Percentiles rank a stretch among this genome's conserved stretches.
phyloP scores from a whole-genome alignment of 2,888 invertebrate species.

The Clivina fossor region DNA sequence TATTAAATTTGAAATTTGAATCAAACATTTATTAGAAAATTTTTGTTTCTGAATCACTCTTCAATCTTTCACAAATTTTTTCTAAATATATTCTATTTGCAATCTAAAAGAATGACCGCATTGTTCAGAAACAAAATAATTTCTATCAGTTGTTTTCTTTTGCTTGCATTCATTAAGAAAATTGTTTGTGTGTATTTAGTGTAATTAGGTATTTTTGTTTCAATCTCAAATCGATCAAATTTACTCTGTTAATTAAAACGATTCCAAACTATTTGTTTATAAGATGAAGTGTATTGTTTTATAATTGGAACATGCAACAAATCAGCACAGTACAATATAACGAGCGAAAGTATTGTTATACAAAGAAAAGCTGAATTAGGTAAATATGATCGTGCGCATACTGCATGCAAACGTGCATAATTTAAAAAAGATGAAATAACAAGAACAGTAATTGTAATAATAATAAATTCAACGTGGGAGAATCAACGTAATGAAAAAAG shows the following conservation, averaged over 20 bases:
- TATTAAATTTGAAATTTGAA: conserved; percentile 19
- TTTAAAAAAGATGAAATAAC: neutral
- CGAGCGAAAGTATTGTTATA: neutral
- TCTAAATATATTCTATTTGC: neutral
- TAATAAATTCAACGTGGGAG: too few species aligned
- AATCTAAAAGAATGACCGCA: neutral
- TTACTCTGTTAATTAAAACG: neutral
- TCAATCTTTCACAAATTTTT: neutral
- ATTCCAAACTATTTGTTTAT: conserved; percentile 1
- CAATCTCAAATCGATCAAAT: conserved; percentile 4
- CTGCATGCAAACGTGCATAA: neutral
- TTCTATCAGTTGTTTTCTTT: conserved; percentile 8
- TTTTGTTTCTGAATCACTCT: conserved; percentile 8
- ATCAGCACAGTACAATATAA: neutral
- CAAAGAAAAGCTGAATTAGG: neutral
- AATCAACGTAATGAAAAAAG: too few species aligned
- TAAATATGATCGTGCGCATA: neutral
- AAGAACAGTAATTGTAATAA: too few species aligned
- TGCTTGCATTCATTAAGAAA: conserved; percentile 25
- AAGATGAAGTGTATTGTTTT: conserved; percentile 13
- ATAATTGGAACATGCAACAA: conserved; percentile 16
- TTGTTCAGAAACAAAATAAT: conserved; percentile 17
- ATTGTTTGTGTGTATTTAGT: conserved; percentile 4
- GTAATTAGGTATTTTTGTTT: conserved; percentile 30
- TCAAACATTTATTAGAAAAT: conserved; percentile 6